phyloP scores from a whole-genome alignment of 2,797 vertebrate species.

The Hydrophis major region DNA sequence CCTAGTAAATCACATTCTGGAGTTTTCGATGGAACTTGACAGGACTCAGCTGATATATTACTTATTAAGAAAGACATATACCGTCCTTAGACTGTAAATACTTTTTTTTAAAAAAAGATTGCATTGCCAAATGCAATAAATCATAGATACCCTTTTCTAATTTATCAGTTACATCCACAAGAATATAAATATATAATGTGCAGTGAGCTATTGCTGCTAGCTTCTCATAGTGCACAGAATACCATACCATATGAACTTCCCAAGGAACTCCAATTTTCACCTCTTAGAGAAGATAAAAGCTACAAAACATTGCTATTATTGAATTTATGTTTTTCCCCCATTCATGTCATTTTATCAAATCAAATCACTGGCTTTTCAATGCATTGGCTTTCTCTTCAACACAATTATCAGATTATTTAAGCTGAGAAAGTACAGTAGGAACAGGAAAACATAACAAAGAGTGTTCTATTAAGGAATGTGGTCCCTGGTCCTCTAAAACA shows the following conservation, averaged over 20 bases:
- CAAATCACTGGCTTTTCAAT: conserved; percentile 7
- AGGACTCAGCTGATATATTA: conserved; percentile 63
- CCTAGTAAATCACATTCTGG: conserved; percentile 71
- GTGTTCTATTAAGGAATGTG: neutral
- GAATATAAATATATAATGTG: conserved; percentile 52
- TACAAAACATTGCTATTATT: conserved; percentile 11
- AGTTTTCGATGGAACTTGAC: conserved; percentile 62
- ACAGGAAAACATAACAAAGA: neutral
- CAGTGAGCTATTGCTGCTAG: conserved; percentile 8
- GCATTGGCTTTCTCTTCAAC: neutral
- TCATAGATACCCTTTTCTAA: conserved; percentile 44
- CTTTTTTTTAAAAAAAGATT: conserved; percentile 48
- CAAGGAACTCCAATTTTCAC: conserved; percentile 30
- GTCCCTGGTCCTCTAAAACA: neutral
- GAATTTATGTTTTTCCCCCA: neutral
- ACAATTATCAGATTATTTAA: neutral
- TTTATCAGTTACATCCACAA: conserved; percentile 48
- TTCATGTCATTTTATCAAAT: conserved; percentile 29
- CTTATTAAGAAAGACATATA: conserved; percentile 62
- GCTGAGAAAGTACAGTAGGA: neutral
- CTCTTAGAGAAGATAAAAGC: conserved; percentile 25
- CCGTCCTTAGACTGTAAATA: conserved; percentile 27
- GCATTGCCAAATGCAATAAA: conserved; percentile 61
- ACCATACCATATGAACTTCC: neutral
- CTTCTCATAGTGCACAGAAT: conserved; percentile 12